Evolutionary conservation across 2,113 vertebrate species (phyloP).

Genomic region (Uropsilus gracilis): DNA sequence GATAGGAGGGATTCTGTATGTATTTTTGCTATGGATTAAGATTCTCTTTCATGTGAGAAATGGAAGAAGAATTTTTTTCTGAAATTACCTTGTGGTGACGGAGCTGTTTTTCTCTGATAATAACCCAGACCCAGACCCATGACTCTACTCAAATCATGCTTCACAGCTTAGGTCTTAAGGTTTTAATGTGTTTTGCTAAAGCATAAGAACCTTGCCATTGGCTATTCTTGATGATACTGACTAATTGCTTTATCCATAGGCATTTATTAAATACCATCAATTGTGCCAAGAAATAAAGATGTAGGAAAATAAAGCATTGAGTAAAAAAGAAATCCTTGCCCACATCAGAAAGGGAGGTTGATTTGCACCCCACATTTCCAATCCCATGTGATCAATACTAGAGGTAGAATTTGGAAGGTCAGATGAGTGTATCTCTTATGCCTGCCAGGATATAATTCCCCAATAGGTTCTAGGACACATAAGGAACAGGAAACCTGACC

Average conservation of each 20-base stretch:
- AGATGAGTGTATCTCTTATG: neutral
- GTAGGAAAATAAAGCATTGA: neutral
- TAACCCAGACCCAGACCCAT: neutral
- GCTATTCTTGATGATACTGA: neutral
- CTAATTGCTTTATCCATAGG: neutral
- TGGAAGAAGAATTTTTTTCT: neutral
- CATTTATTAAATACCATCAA: neutral
- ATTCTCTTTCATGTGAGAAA: neutral
- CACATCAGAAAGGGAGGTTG: neutral
- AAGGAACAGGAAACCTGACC: neutral
- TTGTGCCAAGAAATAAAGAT: neutral
- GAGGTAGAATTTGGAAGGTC: neutral
- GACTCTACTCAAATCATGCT: constrained; percentile 24
- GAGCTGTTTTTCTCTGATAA: constrained; percentile 35
- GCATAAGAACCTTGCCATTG: neutral
- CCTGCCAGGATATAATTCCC: neutral
- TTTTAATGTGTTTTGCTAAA: constrained; percentile 34
- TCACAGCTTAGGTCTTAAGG: neutral
- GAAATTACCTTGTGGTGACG: neutral
- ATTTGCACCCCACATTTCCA: neutral
- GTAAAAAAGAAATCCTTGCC: neutral
- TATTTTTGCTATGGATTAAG: neutral
- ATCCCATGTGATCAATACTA: neutral
- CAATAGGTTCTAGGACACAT: neutral
- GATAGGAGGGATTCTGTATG: neutral